Evolutionary conservation across 2,113 vertebrate species (phyloP).

Genomic region (Phoenicopterus ruber): DNA sequence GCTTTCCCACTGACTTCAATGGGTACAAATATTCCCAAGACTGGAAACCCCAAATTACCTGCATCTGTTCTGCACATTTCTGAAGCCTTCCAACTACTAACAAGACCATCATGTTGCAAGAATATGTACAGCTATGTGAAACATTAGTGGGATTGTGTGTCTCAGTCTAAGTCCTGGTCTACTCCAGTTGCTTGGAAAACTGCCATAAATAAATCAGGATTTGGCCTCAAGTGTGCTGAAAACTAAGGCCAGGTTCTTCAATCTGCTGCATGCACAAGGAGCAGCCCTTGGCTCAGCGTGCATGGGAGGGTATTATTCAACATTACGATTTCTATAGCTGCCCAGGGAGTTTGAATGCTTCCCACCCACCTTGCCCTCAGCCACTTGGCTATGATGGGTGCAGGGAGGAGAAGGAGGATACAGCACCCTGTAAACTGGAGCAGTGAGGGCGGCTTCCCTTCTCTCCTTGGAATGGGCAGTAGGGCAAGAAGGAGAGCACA

Average conservation of each 20-base stretch:
- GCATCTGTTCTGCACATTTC: conserved; percentile 25
- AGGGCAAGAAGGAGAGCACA: neutral
- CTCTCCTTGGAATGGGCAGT: neutral
- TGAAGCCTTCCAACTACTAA: conserved; percentile 37
- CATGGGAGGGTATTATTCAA: neutral
- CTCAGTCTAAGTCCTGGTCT: neutral
- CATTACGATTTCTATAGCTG: neutral
- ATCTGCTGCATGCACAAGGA: neutral
- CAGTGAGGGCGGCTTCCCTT: neutral
- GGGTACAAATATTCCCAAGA: neutral
- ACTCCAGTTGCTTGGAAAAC: neutral
- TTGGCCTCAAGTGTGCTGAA: neutral
- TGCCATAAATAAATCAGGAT: neutral
- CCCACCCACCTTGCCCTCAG: neutral
- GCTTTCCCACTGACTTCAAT: neutral
- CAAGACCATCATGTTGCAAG: neutral
- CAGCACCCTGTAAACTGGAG: neutral
- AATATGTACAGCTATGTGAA: neutral
- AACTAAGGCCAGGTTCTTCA: neutral
- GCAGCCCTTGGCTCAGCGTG: neutral
- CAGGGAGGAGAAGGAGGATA: neutral
- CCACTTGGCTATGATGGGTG: accelerated
- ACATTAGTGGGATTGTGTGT: neutral
- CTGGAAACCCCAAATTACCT: neutral
- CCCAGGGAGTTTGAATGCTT: neutral